Evolutionary conservation across 1,140 invertebrate genomes (phyloP), one percentile per base, ranked within the genome.

Genomic region (Leptonema lineaticorne): DNA sequence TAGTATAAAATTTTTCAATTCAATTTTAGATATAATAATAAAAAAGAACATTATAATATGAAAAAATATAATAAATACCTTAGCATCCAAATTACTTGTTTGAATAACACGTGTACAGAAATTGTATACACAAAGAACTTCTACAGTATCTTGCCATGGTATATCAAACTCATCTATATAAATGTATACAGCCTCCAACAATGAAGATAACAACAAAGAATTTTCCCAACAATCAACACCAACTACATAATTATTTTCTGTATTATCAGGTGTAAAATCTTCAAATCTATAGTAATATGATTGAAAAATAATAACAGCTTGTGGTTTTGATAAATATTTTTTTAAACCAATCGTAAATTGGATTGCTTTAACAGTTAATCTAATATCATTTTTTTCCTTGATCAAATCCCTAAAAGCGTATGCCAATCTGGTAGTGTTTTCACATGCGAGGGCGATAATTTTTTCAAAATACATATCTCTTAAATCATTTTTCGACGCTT

Each of bases 221-320:
- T 78, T 77, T n/a, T 82, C 65, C 30, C 59, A 67, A 33, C 28
- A 26, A 24, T 73, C 62, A 16, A 70, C 68, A 11, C 68, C 68
- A 26, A 70, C 45, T 3, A 70, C 53, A 41, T 69, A 69, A 50
- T 58, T 60, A 64, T 76, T 74, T 4, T 73, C 75, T 16, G 74
- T 45, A 2, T 75, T 71, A 28, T 75, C 62, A 0, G 77, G 76
- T 50, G 78, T 78, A 60, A 84, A 88, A 73, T 89, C 86, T 67
- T 88, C 86, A 0, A 91, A 75, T 0, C 85, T 81, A 74, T 90
- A 87, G 41, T 87, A 86, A 56, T 91, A 76, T 0, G 84, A 83
- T 79, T 91, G 89, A 69, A 91, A 91, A 20, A 87, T 79, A n/a
- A 88, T 83, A 9, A 90, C 86, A 0, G 88, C 90, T 71, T 86